These are phyloP conservation scores for Philopedon plagiatum DNA, from an alignment of 2,888 invertebrate species.

Conservation along the genomic window DNA sequence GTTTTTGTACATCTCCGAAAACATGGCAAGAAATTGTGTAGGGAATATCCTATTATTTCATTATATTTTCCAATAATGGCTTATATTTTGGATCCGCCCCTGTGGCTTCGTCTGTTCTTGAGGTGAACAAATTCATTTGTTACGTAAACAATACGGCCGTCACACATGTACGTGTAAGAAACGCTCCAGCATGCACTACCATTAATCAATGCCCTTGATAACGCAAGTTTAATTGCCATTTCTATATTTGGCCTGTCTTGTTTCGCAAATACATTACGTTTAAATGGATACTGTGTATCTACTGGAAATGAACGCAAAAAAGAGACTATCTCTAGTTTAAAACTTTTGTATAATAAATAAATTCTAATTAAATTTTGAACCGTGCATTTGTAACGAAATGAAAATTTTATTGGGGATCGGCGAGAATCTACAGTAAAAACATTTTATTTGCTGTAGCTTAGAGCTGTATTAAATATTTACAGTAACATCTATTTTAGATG, in stretches of 20 bases:
- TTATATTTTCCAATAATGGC: background rate
- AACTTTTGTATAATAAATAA: too few relatives aligned
- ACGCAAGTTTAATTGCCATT: constrained; percentile 34
- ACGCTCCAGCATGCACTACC: constrained; percentile 22
- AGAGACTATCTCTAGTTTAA: background rate
- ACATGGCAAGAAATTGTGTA: too few relatives aligned
- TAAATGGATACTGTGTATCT: background rate
- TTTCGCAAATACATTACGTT: constrained; percentile 1
- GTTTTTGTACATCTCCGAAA: too few relatives aligned
- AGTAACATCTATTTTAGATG: too few relatives aligned
- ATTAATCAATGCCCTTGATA: constrained; percentile 43
- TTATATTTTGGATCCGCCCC: background rate
- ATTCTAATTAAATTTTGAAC: too few relatives aligned
- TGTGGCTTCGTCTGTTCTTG: background rate
- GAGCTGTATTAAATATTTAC: too few relatives aligned
- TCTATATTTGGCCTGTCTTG: constrained; percentile 31
- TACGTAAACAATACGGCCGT: constrained; percentile 40
- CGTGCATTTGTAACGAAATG: too few relatives aligned
- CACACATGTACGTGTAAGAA: constrained; percentile 41
- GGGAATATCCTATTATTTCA: too few relatives aligned
- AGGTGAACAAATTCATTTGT: constrained; percentile 41
- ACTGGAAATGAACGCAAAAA: background rate
- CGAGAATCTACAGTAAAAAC: too few relatives aligned
- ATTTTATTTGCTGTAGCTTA: too few relatives aligned
- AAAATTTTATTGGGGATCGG: too few relatives aligned